Evolutionary conservation across 1,140 invertebrate genomes (phyloP).

Genomic region (Ceratina japonica): DNA sequence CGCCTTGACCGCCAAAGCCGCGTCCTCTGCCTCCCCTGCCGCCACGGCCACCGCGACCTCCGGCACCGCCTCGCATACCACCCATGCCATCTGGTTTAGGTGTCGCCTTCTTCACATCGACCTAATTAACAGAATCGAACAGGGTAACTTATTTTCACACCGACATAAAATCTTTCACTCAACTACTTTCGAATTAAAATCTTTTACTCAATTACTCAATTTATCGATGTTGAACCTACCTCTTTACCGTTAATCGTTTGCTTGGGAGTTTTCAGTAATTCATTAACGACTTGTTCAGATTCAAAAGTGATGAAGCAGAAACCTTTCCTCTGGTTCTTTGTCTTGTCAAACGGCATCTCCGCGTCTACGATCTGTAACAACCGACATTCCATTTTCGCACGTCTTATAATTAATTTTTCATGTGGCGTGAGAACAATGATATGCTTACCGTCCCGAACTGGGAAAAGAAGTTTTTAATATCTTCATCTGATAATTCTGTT

Average conservation of each 20-base stretch:
- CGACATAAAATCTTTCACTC: background rate
- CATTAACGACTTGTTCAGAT: slow-evolving; percentile 94
- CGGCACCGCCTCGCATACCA: slow-evolving; percentile 85
- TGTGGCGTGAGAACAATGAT: no score
- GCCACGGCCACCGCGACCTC: slow-evolving; percentile 84
- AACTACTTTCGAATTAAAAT: background rate
- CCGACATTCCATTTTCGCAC: background rate
- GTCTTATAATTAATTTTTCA: no score
- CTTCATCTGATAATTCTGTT: slow-evolving; percentile 93
- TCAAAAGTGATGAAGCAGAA: slow-evolving; percentile 98
- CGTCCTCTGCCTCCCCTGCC: slow-evolving; percentile 84
- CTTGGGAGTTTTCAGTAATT: slow-evolving; percentile 93
- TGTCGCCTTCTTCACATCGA: slow-evolving; percentile 96
- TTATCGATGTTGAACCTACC: slow-evolving; percentile 76
- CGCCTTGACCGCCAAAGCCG: slow-evolving; percentile 77
- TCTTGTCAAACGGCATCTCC: slow-evolving; percentile 97
- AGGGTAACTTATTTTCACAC: no score
- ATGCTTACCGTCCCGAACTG: slow-evolving; percentile 92
- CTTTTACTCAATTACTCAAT: background rate
- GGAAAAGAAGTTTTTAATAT: slow-evolving; percentile 94
- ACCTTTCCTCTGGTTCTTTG: slow-evolving; percentile 96
- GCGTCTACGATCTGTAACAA: slow-evolving; percentile 91
- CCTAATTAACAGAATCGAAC: slow-evolving; percentile 76
- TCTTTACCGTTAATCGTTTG: slow-evolving; percentile 96
- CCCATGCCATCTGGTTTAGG: slow-evolving; percentile 91